Conservation (phyloP, 2,888 invertebrate genomes). For the Oeneis ivallda region DNA sequence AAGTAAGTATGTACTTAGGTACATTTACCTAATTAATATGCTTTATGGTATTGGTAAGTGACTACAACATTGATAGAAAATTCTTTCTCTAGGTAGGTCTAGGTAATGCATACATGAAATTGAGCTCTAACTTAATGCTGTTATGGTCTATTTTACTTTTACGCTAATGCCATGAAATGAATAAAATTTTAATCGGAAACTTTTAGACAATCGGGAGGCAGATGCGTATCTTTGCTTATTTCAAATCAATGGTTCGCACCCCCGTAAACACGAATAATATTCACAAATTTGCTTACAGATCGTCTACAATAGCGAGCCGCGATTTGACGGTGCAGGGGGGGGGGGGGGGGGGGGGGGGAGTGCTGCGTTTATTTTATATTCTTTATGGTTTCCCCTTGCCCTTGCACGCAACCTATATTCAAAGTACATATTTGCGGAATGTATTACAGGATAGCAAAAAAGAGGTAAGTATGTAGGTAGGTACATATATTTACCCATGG, state of each 20-base stretch:
- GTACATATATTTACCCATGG: too few species aligned
- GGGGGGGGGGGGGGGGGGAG: conserved; percentile 19
- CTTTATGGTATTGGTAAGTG: too few species aligned
- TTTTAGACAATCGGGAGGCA: too few species aligned
- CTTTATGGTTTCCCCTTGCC: conserved; percentile 27
- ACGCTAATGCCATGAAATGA: too few species aligned
- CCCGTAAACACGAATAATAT: conserved; percentile 69
- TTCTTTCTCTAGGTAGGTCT: too few species aligned
- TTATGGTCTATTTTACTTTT: too few species aligned
- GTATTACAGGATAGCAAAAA: neutral
- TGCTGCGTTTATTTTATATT: conserved; percentile 31
- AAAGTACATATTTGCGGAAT: conserved; percentile 17
- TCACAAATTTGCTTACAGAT: conserved; percentile 78
- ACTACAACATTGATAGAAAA: too few species aligned
- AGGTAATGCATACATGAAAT: too few species aligned
- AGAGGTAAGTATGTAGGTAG: neutral
- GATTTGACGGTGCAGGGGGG: conserved; percentile 6
- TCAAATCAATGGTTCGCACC: conserved; percentile 35
- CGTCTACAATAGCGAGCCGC: conserved; percentile 33
- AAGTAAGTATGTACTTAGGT: too few species aligned
- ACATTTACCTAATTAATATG: too few species aligned
- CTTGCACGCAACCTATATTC: conserved; percentile 17
- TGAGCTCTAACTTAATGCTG: too few species aligned
- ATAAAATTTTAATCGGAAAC: too few species aligned
- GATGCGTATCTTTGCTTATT: neutral